Evolutionary conservation across 2,113 vertebrate species (phyloP).

Genomic region (Melanostigma gelatinosum): DNA sequence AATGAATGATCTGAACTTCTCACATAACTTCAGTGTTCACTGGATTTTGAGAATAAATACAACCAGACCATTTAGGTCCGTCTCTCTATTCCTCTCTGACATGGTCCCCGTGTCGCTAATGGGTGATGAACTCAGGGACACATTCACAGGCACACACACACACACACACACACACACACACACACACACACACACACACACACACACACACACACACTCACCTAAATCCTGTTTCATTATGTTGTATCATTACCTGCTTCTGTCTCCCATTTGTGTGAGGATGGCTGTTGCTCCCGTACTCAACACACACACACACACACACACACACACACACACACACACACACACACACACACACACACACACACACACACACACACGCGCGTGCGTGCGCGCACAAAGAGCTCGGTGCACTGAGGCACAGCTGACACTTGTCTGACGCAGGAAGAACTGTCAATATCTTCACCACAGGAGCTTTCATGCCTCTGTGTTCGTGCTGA

Average conservation of each 20-base stretch:
- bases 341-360: constrained; percentile 14
- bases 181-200: not conserved
- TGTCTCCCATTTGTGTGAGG: constrained; percentile 26
- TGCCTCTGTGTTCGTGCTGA: constrained; percentile 61
- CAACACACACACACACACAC: constrained; percentile 10
- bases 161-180: constrained; percentile 6
- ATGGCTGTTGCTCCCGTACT: constrained; percentile 19
- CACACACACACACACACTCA: constrained; percentile 4
- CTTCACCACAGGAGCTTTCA: constrained; percentile 62
- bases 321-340: constrained; percentile 6
- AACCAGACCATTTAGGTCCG: not conserved
- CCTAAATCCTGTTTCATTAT: constrained; percentile 18
- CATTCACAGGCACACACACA: not conserved
- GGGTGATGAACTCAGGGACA: constrained; percentile 16
- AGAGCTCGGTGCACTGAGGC: constrained; percentile 40
- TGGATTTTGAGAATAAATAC: not conserved
- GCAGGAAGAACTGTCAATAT: constrained; percentile 69
- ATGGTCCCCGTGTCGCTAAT: constrained; percentile 42
- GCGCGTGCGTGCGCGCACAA: not conserved
- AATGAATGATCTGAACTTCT: not conserved
- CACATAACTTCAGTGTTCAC: not conserved
- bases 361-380: constrained; percentile 18
- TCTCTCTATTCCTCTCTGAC: not conserved
- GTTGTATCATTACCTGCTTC: constrained; percentile 42
- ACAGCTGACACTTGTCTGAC: constrained; percentile 72